Base-by-base conservation (phyloP, 2,797 vertebrate species). In the Huso huso region DNA sequence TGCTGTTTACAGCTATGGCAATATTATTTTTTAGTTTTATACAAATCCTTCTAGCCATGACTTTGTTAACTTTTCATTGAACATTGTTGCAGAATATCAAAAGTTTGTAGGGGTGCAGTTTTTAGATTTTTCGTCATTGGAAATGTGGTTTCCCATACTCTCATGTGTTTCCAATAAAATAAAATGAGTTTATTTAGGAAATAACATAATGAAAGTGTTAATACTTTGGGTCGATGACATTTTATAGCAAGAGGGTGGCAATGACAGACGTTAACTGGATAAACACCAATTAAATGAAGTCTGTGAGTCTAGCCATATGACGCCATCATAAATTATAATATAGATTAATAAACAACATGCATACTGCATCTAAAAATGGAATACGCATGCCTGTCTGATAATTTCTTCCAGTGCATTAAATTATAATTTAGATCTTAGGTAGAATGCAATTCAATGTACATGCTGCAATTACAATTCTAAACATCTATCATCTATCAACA, bases 301-400 rank as follows among this genome's bases (percentile, higher is more conserved):
- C 79, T 74, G 82, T 81, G 79, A 80, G 76, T 85, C 80, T 87
- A 77, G 77, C 77, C 73, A 79, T 75, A 77, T 82, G 83, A 83
- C 71, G 73, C 71, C 68, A 77, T 76, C 76, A 82, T 74, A 81
- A 81, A 85, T 86, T 83, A 78, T 64, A 80, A 78, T 66, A 66
- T 68, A 74, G 77, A 85, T 83, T 74, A 75, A 78, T 82, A 75
- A 82, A 74, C 74, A 80, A 61, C 13, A 4, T 37, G 37, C 37
- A 37, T 37, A 37, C 37, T 37, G 37, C 37, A 37, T 4, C 37
- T 37, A 37, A 4, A 37, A 37, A 37, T 4, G 4, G 37, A 37
- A 37, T 37, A 37, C 37, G 0, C 37, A 37, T 37, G 37, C 10
- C 12, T n/a, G 15, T 58, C 37, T 37, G 37, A 37, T 37, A 37